These are phyloP conservation scores for Pangasianodon gigas DNA, from an alignment of 2,113 vertebrate genomes.

Conservation along the genomic window DNA sequence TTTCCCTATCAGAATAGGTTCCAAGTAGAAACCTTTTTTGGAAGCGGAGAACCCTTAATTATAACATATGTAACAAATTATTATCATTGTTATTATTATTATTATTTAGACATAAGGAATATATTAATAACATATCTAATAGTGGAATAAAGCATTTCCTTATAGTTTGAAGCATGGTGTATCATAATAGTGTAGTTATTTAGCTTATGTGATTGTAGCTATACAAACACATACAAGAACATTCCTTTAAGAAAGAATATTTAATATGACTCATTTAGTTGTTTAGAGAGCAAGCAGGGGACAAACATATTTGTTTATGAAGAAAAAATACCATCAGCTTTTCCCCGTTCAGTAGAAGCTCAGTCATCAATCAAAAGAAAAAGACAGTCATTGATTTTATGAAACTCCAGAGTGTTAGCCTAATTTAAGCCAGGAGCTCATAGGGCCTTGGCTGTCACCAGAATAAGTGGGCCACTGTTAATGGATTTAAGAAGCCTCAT, in stretches of 20 bases:
- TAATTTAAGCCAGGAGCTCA: conserved; percentile 36
- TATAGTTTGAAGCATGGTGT: not conserved
- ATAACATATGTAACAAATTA: not conserved
- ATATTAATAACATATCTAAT: not conserved
- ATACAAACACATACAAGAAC: not conserved
- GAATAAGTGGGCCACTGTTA: conserved; percentile 37
- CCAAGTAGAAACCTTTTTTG: not conserved
- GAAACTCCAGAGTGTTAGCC: conserved; percentile 31
- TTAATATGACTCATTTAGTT: not conserved
- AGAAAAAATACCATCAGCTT: conserved; percentile 22
- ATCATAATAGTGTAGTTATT: not conserved
- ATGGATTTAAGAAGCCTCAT: conserved; percentile 41
- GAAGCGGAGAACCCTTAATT: not conserved
- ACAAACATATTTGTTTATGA: conserved; percentile 26
- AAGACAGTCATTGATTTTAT: conserved; percentile 43
- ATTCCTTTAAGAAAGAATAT: conserved; percentile 40
- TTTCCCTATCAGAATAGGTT: not conserved
- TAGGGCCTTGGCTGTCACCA: conserved; percentile 31
- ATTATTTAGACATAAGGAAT: not conserved
- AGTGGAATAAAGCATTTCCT: not conserved
- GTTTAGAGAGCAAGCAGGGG: conserved; percentile 3
- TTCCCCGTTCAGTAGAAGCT: conserved; percentile 2
- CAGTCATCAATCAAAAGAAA: conserved; percentile 42
- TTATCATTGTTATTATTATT: not conserved
- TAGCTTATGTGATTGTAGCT: not conserved